Conservation (phyloP, 2,797 vertebrate genomes). For the Hylomyscus alleni region DNA sequence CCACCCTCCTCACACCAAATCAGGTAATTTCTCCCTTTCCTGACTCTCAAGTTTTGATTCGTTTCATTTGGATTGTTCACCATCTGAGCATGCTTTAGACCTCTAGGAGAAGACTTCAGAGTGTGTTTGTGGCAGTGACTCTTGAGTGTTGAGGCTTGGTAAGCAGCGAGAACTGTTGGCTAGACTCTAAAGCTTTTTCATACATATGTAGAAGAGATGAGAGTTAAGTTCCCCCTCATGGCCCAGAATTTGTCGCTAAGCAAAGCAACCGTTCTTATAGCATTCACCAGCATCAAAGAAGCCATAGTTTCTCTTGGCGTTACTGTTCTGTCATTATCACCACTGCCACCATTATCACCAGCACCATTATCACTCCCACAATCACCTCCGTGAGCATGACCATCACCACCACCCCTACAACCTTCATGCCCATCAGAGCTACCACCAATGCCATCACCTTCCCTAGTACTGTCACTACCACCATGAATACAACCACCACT, state of each 20-base stretch:
- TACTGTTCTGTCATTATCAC: background rate
- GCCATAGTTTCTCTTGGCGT: background rate
- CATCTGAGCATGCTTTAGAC: background rate
- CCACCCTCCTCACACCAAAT: background rate
- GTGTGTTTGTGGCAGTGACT: accelerated
- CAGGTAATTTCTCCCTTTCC: background rate
- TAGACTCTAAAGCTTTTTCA: accelerated
- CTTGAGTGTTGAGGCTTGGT: background rate
- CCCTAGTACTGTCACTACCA: too few species aligned
- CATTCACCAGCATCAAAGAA: background rate
- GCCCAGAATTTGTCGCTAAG: background rate
- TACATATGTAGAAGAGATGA: accelerated
- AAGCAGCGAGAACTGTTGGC: accelerated
- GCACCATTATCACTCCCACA: accelerated
- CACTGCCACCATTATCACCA: background rate
- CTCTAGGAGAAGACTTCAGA: accelerated
- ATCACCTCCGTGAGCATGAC: background rate
- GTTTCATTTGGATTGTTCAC: background rate
- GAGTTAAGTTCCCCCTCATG: background rate
- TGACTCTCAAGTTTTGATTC: background rate
- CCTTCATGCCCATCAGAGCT: background rate
- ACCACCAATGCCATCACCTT: background rate
- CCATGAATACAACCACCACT: background rate
- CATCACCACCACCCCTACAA: background rate
- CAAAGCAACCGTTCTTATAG: accelerated